Evolutionary conservation across 2,888 invertebrate species (phyloP).

Genomic region (Aleiodes alternator): DNA sequence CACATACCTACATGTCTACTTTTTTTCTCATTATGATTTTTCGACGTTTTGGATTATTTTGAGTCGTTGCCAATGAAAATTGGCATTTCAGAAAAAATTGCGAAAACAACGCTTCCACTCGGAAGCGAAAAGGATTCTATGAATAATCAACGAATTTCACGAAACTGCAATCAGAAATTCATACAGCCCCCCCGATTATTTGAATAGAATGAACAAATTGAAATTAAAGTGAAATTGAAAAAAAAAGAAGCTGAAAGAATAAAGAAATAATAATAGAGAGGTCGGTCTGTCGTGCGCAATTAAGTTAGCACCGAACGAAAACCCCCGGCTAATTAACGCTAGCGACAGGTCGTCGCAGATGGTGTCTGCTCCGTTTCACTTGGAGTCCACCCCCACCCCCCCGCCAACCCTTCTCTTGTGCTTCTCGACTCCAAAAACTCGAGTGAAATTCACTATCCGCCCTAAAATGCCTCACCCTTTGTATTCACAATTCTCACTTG

Average conservation of each 20-base stretch:
- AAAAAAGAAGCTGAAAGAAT: background rate
- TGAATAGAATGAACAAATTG: background rate
- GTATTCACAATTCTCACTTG: slow-evolving; percentile 12
- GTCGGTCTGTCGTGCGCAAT: slow-evolving; percentile 47
- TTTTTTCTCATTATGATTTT: no score
- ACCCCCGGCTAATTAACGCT: slow-evolving; percentile 52
- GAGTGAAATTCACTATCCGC: slow-evolving; percentile 3
- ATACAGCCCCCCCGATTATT: no score
- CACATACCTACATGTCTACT: no score
- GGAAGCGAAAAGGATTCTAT: no score
- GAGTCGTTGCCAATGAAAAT: no score
- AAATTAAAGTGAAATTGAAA: slow-evolving; percentile 18
- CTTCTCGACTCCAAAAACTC: background rate
- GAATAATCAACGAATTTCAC: no score
- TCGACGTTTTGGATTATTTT: no score
- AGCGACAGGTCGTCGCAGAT: slow-evolving; percentile 50
- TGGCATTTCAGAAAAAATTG: no score
- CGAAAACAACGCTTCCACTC: no score
- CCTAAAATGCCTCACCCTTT: background rate
- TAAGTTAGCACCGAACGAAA: slow-evolving; percentile 46
- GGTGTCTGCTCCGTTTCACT: slow-evolving; percentile 36
- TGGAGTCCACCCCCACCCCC: no score
- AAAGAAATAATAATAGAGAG: slow-evolving; percentile 2
- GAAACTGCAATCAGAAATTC: no score
- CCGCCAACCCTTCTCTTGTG: no score